phyloP scores from a whole-genome alignment of 2,888 invertebrate species.

The Tromatobia lineatoria region DNA sequence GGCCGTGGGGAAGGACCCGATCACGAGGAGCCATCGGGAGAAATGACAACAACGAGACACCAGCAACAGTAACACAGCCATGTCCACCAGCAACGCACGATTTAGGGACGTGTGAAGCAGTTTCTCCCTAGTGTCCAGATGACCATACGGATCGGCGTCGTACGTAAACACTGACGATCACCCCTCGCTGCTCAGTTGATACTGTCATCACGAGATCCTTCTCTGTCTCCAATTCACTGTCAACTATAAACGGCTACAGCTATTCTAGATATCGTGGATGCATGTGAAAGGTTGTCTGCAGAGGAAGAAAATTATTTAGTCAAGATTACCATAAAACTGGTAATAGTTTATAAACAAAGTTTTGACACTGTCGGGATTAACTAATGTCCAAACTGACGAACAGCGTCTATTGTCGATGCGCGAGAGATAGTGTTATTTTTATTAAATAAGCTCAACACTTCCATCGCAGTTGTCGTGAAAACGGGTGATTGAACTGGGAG shows the following conservation, averaged over 20 bases:
- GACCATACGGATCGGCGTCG: slow-evolving; percentile 17
- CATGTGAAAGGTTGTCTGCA: background rate
- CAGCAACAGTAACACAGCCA: slow-evolving; percentile 74
- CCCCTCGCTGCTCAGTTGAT: background rate
- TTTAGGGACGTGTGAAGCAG: background rate
- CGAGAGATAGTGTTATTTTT: too few relatives aligned
- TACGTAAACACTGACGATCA: background rate
- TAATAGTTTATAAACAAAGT: background rate
- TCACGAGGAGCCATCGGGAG: slow-evolving; percentile 73
- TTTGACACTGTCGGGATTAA: too few relatives aligned
- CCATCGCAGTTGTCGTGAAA: too few relatives aligned
- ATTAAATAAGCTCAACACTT: too few relatives aligned
- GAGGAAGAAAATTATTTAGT: background rate
- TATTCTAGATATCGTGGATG: background rate
- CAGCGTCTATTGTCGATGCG: too few relatives aligned
- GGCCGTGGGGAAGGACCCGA: background rate
- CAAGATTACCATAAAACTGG: background rate
- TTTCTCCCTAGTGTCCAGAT: background rate
- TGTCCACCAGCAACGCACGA: slow-evolving; percentile 12
- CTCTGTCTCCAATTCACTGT: background rate
- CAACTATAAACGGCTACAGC: background rate
- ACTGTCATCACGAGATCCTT: slow-evolving; percentile 5
- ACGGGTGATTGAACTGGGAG: too few relatives aligned
- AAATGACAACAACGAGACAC: slow-evolving; percentile 80
- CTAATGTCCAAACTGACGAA: too few relatives aligned